These are phyloP conservation scores for Tachina grossa DNA, from an alignment of 2,888 invertebrate species.

Conservation along the genomic window DNA sequence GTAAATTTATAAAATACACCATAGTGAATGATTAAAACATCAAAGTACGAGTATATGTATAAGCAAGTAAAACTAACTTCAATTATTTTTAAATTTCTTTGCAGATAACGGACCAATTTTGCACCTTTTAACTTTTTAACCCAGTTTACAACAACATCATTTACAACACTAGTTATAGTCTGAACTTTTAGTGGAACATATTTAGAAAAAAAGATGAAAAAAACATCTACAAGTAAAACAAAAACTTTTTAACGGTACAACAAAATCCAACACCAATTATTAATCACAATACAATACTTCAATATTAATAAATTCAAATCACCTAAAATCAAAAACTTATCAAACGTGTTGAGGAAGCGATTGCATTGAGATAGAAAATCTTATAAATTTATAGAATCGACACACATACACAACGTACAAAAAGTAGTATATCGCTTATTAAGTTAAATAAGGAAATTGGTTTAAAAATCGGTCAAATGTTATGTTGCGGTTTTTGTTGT, in stretches of 20 bases:
- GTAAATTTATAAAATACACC: too few species aligned
- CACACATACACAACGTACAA: background rate
- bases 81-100: slow-evolving; percentile 47
- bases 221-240: slow-evolving; percentile 20
- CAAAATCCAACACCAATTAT: slow-evolving; percentile 4
- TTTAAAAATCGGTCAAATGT: slow-evolving; percentile 80
- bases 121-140: slow-evolving; percentile 56
- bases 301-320: background rate
- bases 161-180: slow-evolving; percentile 68
- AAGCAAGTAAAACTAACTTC: too few species aligned
- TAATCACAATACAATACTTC: too few species aligned
- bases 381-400: background rate
- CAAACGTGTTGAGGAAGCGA: background rate
- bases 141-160: slow-evolving; percentile 70
- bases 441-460: slow-evolving; percentile 53
- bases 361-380: background rate
- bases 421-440: background rate
- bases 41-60: too few species aligned
- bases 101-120: slow-evolving; percentile 72
- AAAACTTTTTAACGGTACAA: background rate
- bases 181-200: slow-evolving; percentile 41
- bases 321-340: background rate
- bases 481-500: slow-evolving; percentile 82
- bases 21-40: too few species aligned
- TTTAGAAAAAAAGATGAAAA: slow-evolving; percentile 4